Percentiles rank a stretch among this genome's conserved stretches.
These are phyloP conservation scores for Hyles vespertilio DNA, from an alignment of 1,140 invertebrate genomes.

Conservation along the genomic window DNA sequence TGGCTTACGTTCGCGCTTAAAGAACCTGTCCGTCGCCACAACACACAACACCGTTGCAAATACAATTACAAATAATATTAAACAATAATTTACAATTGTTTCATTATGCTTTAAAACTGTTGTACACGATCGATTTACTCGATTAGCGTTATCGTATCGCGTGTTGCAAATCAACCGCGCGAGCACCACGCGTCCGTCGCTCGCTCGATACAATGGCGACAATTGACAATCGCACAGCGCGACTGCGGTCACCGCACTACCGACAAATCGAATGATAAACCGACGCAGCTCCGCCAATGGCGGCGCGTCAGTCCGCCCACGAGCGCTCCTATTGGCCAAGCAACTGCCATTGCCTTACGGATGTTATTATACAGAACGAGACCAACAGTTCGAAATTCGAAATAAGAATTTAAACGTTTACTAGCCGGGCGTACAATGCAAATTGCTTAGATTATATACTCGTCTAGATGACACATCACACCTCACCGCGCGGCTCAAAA, in stretches of 20 bases:
- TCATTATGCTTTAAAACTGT: constrained; percentile 19
- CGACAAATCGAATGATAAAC: constrained; percentile 70
- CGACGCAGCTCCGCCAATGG: constrained; percentile 47
- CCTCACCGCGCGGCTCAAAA: too few species aligned
- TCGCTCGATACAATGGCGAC: constrained; percentile 65
- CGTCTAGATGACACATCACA: too few species aligned
- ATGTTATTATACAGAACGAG: constrained; percentile 72
- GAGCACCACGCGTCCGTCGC: constrained; percentile 54
- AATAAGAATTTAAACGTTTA: constrained; percentile 73
- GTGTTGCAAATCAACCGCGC: constrained; percentile 49
- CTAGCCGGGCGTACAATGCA: constrained; percentile 65
- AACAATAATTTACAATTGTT: constrained; percentile 20
- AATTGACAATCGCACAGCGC: constrained; percentile 67
- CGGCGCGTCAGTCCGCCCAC: constrained; percentile 55
- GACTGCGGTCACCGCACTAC: constrained; percentile 59
- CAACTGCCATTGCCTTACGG: constrained; percentile 72
- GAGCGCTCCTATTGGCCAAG: constrained; percentile 62
- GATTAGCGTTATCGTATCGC: constrained; percentile 48
- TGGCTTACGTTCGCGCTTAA: constrained; percentile 26
- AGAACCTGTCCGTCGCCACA: constrained; percentile 42
- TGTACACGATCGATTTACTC: constrained; percentile 43
- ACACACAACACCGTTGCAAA: constrained; percentile 40
- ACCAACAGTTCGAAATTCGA: constrained; percentile 64
- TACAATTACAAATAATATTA: constrained; percentile 11
- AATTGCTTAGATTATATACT: too few species aligned